Percentiles rank a stretch among this genome's conserved stretches.
These are phyloP conservation scores for Elachura formosa DNA, from an alignment of 2,113 vertebrate species.

Conservation along the genomic window DNA sequence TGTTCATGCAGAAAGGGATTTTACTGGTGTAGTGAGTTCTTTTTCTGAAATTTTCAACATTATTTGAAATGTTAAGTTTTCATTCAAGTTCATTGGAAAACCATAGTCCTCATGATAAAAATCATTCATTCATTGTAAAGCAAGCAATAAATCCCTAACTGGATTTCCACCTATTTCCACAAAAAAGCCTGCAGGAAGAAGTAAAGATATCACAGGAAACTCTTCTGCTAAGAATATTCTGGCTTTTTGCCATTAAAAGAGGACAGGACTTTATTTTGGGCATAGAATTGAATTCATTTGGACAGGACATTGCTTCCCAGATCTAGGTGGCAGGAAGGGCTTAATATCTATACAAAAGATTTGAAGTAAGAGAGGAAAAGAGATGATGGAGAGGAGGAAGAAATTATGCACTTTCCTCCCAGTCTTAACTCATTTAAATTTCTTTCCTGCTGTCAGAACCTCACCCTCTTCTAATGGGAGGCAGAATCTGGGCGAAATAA, in stretches of 20 bases:
- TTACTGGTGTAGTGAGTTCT: not conserved
- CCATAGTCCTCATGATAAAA: not conserved
- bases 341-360: not conserved
- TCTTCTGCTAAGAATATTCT: slow-evolving; percentile 37
- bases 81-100: not conserved
- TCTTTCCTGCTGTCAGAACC: not conserved
- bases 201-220: slow-evolving; percentile 29
- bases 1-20: not conserved
- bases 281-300: not conserved
- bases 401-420: not conserved
- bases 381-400: not conserved
- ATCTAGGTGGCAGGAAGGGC: not conserved
- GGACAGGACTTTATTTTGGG: not conserved
- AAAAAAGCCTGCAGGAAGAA: slow-evolving; percentile 20
- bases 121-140: not conserved
- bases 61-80: not conserved
- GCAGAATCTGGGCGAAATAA: not conserved
- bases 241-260: not conserved
- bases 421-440: not conserved
- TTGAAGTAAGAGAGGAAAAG: not conserved
- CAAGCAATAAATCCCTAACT: not conserved
- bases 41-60: not conserved
- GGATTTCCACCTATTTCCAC: not conserved
- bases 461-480: not conserved
- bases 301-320: not conserved